A percentile compares a stretch with the other conserved stretches of the same genome.
phyloP scores from a whole-genome alignment of 2,797 vertebrate species.

The Coregonus suidteri region DNA sequence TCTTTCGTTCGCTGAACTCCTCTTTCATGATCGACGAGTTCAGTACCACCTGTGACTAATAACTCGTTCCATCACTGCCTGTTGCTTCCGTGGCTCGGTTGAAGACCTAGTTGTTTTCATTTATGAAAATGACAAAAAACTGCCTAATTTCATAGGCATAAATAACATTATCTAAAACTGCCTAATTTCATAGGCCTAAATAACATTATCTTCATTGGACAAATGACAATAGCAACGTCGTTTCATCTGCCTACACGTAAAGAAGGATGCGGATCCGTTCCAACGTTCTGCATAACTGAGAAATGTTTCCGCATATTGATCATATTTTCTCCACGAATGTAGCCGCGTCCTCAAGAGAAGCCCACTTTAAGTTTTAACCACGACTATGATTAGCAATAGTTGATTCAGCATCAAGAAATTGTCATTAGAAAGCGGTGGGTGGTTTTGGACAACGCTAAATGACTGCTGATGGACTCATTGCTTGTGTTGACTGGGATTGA shows the following conservation, averaged over 20 bases:
- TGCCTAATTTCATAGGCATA: neutral
- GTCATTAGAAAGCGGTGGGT: constrained; percentile 9
- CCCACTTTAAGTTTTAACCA: constrained; percentile 44
- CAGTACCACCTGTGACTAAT: constrained; percentile 62
- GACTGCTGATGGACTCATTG: constrained; percentile 53
- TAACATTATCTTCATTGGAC: constrained; percentile 1
- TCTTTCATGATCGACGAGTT: constrained; percentile 26
- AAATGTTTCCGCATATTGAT: constrained; percentile 61
- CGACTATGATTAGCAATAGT: constrained; percentile 1
- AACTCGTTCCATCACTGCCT: constrained; percentile 45
- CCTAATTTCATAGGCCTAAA: neutral
- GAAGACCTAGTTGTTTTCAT: constrained; percentile 19
- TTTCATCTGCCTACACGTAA: constrained; percentile 64
- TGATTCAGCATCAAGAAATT: neutral
- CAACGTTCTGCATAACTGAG: constrained; percentile 40
- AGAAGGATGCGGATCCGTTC: constrained; percentile 40
- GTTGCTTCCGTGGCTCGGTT: constrained; percentile 7
- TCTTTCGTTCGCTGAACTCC: constrained; percentile 5
- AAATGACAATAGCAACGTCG: neutral
- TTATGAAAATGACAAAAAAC: neutral
- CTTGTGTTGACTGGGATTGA: constrained; percentile 60
- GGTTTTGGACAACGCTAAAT: constrained; percentile 37
- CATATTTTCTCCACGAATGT: constrained; percentile 37
- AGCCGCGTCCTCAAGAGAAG: constrained; percentile 16
- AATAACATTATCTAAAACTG: too few relatives aligned